These are phyloP conservation scores for Heliconius eleuchia DNA, from an alignment of 1,140 invertebrate species.

Conservation along the genomic window DNA sequence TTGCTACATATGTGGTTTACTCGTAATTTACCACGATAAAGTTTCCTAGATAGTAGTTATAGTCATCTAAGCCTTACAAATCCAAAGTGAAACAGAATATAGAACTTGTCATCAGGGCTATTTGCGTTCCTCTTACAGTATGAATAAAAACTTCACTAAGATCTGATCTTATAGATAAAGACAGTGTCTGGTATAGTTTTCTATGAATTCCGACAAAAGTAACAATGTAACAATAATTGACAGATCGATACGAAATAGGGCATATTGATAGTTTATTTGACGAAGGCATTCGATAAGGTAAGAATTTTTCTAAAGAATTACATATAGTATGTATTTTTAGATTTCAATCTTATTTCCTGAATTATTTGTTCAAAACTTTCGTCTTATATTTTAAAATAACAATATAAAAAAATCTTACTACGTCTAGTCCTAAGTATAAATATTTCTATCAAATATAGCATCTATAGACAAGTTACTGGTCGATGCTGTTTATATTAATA, in stretches of 20 bases:
- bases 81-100: slow-evolving; percentile 23
- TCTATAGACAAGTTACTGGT: too few species aligned
- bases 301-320: too few species aligned
- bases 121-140: slow-evolving; percentile 48
- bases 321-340: not conserved
- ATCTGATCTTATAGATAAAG: not conserved
- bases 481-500: too few species aligned
- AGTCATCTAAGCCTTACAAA: slow-evolving; percentile 24
- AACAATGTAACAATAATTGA: not conserved
- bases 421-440: too few species aligned
- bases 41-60: slow-evolving; percentile 11
- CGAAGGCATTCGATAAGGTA: not conserved
- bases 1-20: not conserved
- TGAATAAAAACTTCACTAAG: not conserved
- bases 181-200: not conserved
- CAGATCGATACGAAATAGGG: not conserved
- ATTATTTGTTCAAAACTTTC: too few species aligned
- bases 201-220: too few species aligned
- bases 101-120: slow-evolving; percentile 47
- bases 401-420: too few species aligned
- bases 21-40: not conserved
- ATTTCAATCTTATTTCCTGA: not conserved
- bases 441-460: too few species aligned
- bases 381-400: too few species aligned
- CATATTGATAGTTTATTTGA: not conserved